Evolutionary conservation across 2,797 vertebrate species (phyloP).

Genomic region (Antrozous pallidus): DNA sequence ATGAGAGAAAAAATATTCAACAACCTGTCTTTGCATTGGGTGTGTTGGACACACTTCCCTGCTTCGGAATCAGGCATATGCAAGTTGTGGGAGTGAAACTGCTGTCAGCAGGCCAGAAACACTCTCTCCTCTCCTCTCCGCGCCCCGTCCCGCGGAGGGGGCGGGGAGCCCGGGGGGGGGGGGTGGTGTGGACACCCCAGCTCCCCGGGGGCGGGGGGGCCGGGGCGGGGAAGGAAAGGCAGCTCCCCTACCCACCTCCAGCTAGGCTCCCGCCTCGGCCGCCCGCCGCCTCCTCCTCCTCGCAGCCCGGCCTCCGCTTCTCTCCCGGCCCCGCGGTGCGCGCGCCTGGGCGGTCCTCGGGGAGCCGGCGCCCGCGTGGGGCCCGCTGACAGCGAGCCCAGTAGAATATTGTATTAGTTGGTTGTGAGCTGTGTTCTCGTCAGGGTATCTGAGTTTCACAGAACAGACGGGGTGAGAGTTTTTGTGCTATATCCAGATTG

Average conservation of each 20-base stretch:
- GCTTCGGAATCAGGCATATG: slow-evolving; percentile 76
- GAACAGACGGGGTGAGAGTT: slow-evolving; percentile 77
- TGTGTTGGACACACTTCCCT: slow-evolving; percentile 78
- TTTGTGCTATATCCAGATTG: slow-evolving; percentile 73
- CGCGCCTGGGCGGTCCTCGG: slow-evolving; percentile 64
- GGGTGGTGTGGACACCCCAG: slow-evolving; percentile 16
- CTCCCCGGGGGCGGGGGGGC: neutral
- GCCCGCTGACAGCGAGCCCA: slow-evolving; percentile 75
- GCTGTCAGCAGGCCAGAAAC: slow-evolving; percentile 72
- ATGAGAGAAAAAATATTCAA: slow-evolving; percentile 82
- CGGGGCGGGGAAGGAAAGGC: neutral
- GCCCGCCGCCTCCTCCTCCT: neutral
- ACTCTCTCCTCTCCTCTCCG: neutral
- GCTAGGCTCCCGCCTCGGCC: neutral
- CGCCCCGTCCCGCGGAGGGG: slow-evolving; percentile 40
- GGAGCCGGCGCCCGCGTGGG: slow-evolving; percentile 74
- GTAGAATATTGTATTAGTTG: slow-evolving; percentile 72
- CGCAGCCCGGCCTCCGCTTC: neutral
- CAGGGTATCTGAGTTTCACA: slow-evolving; percentile 76
- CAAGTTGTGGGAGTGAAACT: slow-evolving; percentile 71
- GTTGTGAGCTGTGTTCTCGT: slow-evolving; percentile 73
- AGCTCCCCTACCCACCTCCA: neutral
- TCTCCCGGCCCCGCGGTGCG: slow-evolving; percentile 3
- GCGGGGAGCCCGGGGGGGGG: slow-evolving; percentile 40
- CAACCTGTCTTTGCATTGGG: slow-evolving; percentile 78